These are phyloP conservation scores for Enteromius unitaeniatus DNA, from an alignment of 2,797 vertebrate species.

Conservation along the genomic window DNA sequence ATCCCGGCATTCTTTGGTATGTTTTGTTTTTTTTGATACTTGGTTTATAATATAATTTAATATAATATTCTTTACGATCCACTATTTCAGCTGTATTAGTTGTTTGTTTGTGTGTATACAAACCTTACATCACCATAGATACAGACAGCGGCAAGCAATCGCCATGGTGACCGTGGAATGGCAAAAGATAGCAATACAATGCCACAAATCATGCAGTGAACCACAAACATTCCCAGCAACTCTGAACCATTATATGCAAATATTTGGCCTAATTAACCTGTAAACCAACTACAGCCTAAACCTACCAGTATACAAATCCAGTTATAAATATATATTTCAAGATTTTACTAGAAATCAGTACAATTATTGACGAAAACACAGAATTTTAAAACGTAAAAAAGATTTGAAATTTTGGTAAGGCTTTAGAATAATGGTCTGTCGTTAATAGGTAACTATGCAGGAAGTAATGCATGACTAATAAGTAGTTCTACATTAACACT, in stretches of 20 bases:
- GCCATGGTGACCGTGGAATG: conserved; percentile 66
- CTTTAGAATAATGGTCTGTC: too few species aligned
- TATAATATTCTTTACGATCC: neutral
- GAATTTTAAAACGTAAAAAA: neutral
- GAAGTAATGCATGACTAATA: too few species aligned
- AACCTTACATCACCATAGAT: conserved; percentile 49
- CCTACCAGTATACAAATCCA: neutral
- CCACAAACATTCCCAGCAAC: conserved; percentile 12
- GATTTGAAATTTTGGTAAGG: too few species aligned
- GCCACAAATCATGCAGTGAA: conserved; percentile 65
- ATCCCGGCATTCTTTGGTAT: too few species aligned
- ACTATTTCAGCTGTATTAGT: neutral
- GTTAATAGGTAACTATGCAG: too few species aligned
- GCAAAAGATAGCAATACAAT: conserved; percentile 54
- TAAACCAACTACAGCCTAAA: neutral
- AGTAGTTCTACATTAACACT: too few species aligned
- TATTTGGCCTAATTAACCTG: neutral
- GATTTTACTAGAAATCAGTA: neutral
- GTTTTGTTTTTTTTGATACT: too few species aligned
- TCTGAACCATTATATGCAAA: neutral
- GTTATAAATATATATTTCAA: neutral
- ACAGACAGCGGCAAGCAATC: conserved; percentile 47
- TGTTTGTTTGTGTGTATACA: conserved; percentile 39
- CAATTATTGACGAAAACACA: neutral
- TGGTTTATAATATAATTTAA: neutral